phyloP scores from a whole-genome alignment of 2,113 vertebrate genomes.

The Andinoacara biseriatus region DNA sequence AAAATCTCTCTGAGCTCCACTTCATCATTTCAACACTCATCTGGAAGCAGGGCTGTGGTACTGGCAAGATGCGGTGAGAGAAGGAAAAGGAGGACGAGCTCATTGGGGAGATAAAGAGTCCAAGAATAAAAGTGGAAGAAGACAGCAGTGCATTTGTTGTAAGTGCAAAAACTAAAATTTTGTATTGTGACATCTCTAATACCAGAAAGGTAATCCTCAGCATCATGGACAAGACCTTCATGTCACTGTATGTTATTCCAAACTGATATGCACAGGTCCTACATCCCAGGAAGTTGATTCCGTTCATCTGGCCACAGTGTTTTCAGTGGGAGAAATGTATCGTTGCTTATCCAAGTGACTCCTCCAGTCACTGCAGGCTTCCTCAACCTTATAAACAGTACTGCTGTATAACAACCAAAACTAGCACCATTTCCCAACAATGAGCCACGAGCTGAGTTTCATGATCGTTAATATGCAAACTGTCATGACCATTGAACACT shows the following conservation, averaged over 20 bases:
- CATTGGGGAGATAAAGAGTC: neutral
- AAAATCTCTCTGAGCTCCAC: neutral
- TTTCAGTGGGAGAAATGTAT: neutral
- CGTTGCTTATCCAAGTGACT: rapidly evolving
- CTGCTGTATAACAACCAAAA: neutral
- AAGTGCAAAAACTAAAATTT: neutral
- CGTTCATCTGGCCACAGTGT: neutral
- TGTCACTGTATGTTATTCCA: neutral
- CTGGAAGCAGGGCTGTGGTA: neutral
- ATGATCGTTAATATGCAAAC: neutral
- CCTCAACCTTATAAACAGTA: neutral
- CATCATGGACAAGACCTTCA: neutral
- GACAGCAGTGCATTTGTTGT: neutral
- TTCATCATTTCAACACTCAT: neutral
- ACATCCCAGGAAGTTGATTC: neutral
- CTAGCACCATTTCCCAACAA: neutral
- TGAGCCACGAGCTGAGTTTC: neutral
- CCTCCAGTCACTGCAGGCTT: neutral
- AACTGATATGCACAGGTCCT: neutral
- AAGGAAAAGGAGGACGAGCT: neutral
- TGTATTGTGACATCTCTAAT: neutral
- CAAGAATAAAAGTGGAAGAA: neutral
- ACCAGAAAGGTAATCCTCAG: neutral
- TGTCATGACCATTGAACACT: neutral
- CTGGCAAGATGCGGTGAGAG: neutral